A percentile compares a stretch with the other conserved stretches of the same genome.
These are phyloP conservation scores for Marmota monax DNA, from an alignment of 2,113 vertebrate species.

Conservation along the genomic window DNA sequence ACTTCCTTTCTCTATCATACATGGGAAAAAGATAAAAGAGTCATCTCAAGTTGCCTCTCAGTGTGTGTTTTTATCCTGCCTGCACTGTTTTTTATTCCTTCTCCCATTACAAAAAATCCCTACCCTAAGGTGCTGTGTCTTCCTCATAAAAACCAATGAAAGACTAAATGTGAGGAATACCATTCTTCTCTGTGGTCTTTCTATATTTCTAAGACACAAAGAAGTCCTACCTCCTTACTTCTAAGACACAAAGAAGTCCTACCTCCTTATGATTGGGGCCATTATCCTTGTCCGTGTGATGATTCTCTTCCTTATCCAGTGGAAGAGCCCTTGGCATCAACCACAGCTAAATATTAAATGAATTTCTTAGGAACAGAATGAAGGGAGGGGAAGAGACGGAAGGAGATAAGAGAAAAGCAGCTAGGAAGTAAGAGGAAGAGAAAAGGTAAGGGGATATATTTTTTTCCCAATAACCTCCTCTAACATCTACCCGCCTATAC, in stretches of 20 bases:
- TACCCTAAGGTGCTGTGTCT: neutral
- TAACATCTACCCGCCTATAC: neutral
- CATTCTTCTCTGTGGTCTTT: neutral
- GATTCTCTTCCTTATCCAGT: neutral
- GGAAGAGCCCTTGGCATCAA: neutral
- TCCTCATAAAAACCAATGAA: neutral
- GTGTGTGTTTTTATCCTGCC: neutral
- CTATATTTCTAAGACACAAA: neutral
- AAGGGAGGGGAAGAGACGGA: too few relatives aligned
- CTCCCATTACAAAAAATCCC: neutral
- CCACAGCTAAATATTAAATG: neutral
- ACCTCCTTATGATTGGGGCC: neutral
- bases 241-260: neutral
- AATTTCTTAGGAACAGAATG: neutral
- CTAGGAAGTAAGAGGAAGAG: neutral
- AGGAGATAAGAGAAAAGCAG: neutral
- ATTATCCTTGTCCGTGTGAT: neutral
- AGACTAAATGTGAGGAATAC: neutral
- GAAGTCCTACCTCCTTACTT: neutral
- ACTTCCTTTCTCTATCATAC: slow-evolving; percentile 1
- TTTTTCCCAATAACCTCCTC: neutral
- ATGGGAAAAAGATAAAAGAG: neutral
- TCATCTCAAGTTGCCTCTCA: neutral
- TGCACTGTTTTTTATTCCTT: neutral
- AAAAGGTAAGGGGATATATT: neutral